Percentiles rank a stretch among this genome's conserved stretches.
Conservation (phyloP, 2,888 invertebrate genomes). For the Ferrisia virgata region DNA sequence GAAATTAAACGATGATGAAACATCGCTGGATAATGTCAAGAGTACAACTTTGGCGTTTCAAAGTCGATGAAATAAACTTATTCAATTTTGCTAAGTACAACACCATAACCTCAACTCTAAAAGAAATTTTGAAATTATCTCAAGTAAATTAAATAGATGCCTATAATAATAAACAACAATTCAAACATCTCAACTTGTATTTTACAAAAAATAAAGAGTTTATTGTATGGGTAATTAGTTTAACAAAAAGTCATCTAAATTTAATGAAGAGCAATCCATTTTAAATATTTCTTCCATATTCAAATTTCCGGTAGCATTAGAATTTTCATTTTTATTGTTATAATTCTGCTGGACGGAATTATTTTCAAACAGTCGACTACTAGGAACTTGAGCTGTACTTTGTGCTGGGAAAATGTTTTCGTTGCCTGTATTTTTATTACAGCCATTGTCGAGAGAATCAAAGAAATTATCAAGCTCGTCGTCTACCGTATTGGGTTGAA, state of each 20-base stretch:
- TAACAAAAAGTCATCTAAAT: neutral
- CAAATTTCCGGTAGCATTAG: neutral
- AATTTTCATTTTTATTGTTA: neutral
- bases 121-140: no score
- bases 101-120: no score
- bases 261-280: neutral
- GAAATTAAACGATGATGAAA: no score
- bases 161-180: no score
- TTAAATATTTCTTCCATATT: neutral
- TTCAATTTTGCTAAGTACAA: no score
- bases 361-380: neutral
- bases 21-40: no score
- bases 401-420: neutral
- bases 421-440: neutral
- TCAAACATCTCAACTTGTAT: no score
- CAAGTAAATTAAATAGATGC: no score
- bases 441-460: neutral
- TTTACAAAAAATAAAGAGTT: no score
- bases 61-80: no score
- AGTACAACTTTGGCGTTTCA: no score
- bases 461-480: neutral
- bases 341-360: neutral
- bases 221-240: no score
- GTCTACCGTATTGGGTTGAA: neutral
- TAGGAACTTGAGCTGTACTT: neutral